A percentile compares a stretch with the other conserved stretches of the same genome.
These are phyloP conservation scores for Palythoa grandis DNA, from an alignment of 92 coral and sea anemone species.

Conservation along the genomic window DNA sequence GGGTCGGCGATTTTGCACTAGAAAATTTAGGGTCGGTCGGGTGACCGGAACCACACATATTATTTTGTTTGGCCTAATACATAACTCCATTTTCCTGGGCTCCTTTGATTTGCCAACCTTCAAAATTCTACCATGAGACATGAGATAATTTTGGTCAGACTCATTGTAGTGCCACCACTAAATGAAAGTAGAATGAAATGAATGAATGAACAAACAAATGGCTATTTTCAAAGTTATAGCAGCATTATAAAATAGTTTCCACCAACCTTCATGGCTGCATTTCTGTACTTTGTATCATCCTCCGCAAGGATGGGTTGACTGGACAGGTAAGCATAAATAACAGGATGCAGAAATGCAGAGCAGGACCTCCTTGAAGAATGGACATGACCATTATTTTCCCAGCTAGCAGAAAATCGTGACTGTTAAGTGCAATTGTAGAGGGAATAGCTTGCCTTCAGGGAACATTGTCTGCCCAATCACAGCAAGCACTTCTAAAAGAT, in stretches of 20 bases:
- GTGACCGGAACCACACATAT: too few species aligned
- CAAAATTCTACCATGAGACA: too few species aligned
- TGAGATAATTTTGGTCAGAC: too few species aligned
- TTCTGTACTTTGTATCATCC: conserved; percentile 24
- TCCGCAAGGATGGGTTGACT: conserved; percentile 18
- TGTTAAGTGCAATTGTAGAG: conserved; percentile 34
- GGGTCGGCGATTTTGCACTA: too few species aligned
- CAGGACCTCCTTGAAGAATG: conserved; percentile 35
- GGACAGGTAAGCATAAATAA: conserved; percentile 3
- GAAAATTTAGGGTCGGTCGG: too few species aligned
- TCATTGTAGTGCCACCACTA: too few species aligned
- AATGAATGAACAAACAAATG: background rate
- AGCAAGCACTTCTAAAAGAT: conserved; percentile 32
- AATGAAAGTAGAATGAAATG: background rate
- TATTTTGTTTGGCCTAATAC: too few species aligned
- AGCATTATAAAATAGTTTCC: background rate
- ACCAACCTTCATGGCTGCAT: conserved; percentile 36
- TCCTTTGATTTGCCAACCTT: too few species aligned
- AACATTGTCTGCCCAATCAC: conserved; percentile 12
- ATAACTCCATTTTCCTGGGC: too few species aligned
- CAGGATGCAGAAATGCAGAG: background rate
- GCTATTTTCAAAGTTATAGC: too few species aligned
- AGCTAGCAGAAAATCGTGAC: conserved; percentile 9
- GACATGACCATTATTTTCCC: background rate
- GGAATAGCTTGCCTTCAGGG: conserved; percentile 29